Evolutionary conservation across 2,797 vertebrate species (phyloP).

Genomic region (Phoebastria nigripes): DNA sequence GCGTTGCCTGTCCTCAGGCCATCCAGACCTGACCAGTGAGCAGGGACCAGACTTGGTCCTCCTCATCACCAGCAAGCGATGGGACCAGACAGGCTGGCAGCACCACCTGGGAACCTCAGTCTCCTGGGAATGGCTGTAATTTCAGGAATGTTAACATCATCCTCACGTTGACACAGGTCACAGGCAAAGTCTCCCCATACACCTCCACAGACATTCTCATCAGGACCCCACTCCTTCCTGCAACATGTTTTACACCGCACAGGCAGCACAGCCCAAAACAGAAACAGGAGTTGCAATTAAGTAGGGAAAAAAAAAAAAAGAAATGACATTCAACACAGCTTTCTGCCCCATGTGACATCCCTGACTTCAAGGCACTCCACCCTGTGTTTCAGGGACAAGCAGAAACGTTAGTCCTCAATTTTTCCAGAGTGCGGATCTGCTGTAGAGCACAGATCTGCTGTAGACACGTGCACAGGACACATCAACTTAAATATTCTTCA

Average conservation of each 20-base stretch:
- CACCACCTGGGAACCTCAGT: neutral
- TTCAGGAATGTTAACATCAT: neutral
- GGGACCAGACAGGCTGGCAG: neutral
- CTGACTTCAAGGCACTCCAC: neutral
- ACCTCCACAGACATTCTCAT: neutral
- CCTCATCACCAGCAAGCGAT: neutral
- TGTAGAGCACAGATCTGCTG: neutral
- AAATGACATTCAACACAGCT: neutral
- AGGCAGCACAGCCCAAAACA: neutral
- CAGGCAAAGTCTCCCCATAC: neutral
- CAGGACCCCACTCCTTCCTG: neutral
- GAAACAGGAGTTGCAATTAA: neutral
- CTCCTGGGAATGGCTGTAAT: neutral
- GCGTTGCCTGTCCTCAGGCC: neutral
- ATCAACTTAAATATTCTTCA: neutral
- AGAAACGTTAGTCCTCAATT: fast-evolving
- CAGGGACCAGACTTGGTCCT: neutral
- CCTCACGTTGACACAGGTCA: neutral
- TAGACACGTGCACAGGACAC: neutral
- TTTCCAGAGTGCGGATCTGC: neutral
- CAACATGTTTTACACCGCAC: neutral
- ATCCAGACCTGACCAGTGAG: neutral
- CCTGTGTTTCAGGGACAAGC: neutral
- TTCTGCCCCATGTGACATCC: neutral
- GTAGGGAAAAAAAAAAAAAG: no score